Evolutionary conservation across 2,888 invertebrate species (phyloP), one percentile per base, ranked within the genome.

Genomic region (Stenolophus ochropezus): DNA sequence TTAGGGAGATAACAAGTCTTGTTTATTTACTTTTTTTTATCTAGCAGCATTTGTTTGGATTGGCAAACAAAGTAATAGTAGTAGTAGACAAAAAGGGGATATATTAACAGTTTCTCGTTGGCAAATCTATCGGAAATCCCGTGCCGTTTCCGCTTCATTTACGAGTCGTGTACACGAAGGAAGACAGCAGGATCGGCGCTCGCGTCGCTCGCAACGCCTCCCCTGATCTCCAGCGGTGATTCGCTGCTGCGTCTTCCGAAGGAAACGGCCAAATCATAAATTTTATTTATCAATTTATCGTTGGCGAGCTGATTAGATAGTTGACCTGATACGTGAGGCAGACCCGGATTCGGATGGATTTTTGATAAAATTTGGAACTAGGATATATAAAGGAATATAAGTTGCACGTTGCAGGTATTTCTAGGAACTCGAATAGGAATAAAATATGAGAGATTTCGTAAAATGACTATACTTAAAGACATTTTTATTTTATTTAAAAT

Each of bases 281-380:
- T 79, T 78, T 78, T 49, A 78, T 78, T 79, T 79, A 79, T 79
- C 79, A 69, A 79, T 79, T 79, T 79, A 27, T 53, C 79, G 69
- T 11, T 51, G 27, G 53, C 53, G 79, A 69, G 20, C 23, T 79
- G 79, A 79, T 79, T 79, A 79, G 69, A 69, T 53, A 51, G 51
- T 47, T 79, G 79, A 69, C 69, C 76, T 27, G 33, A 49, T 25
- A 69, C 65, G 65, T 69, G 65, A 27, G 14, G 51, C 74, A 53
- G 53, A 53, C 18, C 21, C 74, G 73, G 49, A 73, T 18, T 73
- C 14, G n/a, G 6, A 33, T 2, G 8, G 42, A 42, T 73, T 73
- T 73, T 20, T 47, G 61, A 61, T 25, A 23, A 23, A 25, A 14
- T 23, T 61, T 0, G 25, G 23, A 42, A n/a, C n/a, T n/a, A n/a